These are phyloP conservation scores for Metridium senile DNA, from an alignment of 92 coral and sea anemone genomes.

Conservation along the genomic window DNA sequence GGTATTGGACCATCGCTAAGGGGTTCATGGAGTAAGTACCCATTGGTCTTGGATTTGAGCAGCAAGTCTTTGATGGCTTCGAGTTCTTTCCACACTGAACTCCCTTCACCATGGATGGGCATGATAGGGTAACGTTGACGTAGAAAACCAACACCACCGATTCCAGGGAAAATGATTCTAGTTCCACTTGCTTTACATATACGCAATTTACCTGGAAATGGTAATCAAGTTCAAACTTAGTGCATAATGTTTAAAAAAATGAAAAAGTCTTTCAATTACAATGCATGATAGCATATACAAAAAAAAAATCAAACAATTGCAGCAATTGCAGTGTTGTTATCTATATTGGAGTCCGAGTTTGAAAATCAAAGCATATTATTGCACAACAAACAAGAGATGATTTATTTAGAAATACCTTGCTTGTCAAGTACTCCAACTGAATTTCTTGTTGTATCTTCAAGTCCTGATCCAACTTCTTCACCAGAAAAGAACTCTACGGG, in stretches of 20 bases:
- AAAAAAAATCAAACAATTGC: no score
- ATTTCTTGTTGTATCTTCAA: constrained; percentile 67
- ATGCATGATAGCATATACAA: no score
- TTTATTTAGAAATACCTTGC: constrained; percentile 33
- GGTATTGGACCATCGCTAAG: constrained; percentile 60
- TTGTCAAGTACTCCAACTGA: constrained; percentile 65
- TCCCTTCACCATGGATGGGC: constrained; percentile 90
- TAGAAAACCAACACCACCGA: constrained; percentile 49
- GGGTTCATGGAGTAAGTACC: constrained; percentile 58
- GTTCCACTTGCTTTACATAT: constrained; percentile 72
- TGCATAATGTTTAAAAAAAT: no score
- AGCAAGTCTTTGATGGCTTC: constrained; percentile 76
- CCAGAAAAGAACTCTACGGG: constrained; percentile 62
- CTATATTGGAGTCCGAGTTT: no score
- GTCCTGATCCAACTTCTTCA: constrained; percentile 45
- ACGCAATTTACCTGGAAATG: constrained; percentile 10
- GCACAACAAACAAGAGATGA: no score
- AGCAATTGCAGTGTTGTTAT: no score
- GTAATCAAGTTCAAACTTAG: no score
- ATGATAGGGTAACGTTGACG: constrained; percentile 88
- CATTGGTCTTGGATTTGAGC: constrained; percentile 66
- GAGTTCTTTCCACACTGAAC: constrained; percentile 81
- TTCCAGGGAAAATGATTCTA: constrained; percentile 65
- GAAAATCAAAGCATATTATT: no score
- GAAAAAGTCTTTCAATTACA: no score